Evolutionary conservation across 2,888 invertebrate species (phyloP).

Genomic region (Noctua fimbriata): DNA sequence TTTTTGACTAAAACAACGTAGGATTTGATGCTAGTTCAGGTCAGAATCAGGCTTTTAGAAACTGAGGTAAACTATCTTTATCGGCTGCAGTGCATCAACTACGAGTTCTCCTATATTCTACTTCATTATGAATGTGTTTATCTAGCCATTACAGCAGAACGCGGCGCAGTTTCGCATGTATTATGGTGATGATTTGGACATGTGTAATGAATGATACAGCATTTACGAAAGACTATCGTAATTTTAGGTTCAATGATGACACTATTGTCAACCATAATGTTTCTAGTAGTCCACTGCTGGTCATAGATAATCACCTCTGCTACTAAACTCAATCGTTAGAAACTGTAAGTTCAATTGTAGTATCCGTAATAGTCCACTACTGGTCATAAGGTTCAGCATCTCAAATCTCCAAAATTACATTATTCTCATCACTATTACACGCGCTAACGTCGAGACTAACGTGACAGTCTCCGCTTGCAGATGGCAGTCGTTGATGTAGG

Average conservation of each 20-base stretch:
- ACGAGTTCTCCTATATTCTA: background rate
- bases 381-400: background rate
- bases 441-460: background rate
- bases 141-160: conserved; percentile 34
- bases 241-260: background rate
- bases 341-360: too few relatives aligned
- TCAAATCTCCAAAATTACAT: background rate
- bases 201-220: background rate
- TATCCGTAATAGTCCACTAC: background rate
- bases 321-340: too few relatives aligned
- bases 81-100: background rate
- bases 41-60: background rate
- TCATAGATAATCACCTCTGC: too few relatives aligned
- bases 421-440: conserved; percentile 13
- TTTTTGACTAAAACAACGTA: background rate
- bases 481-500: conserved; percentile 45
- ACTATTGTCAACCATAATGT: background rate
- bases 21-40: background rate
- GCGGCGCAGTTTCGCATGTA: background rate
- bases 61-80: background rate
- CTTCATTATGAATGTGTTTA: background rate
- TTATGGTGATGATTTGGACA: background rate
- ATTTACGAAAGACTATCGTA: background rate
- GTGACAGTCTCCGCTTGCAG: conserved; percentile 27
- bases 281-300: too few relatives aligned